phyloP scores from a whole-genome alignment of 2,113 vertebrate species.

The Aegypius monachus region DNA sequence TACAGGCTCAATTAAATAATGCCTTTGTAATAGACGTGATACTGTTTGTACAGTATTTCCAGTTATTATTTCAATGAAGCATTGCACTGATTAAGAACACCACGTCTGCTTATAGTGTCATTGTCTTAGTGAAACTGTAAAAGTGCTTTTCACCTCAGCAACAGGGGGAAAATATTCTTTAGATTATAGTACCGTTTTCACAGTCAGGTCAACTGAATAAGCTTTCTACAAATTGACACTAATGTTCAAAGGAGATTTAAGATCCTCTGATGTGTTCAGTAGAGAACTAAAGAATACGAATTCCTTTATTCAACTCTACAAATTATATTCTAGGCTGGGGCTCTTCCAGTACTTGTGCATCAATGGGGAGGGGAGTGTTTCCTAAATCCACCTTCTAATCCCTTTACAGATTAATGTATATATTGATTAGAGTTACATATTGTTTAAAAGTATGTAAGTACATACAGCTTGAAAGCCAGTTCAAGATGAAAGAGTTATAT shows the following conservation, averaged over 20 bases:
- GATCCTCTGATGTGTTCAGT: not conserved
- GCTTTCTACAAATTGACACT: not conserved
- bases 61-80: not conserved
- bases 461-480: not conserved
- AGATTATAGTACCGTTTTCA: not conserved
- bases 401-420: not conserved
- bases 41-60: not conserved
- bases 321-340: not conserved
- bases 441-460: not conserved
- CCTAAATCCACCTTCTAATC: not conserved
- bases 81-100: not conserved
- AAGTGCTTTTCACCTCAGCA: not conserved
- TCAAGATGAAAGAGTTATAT: not conserved
- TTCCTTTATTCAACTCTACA: not conserved
- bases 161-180: not conserved
- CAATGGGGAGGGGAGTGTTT: not conserved
- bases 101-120: not conserved
- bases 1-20: not conserved
- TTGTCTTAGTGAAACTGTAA: not conserved
- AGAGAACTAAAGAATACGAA: not conserved
- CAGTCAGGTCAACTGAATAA: not conserved
- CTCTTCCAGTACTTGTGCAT: not conserved
- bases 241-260: not conserved
- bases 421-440: not conserved
- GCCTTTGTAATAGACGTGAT: not conserved